A percentile compares a stretch with the other conserved stretches of the same genome.
phyloP scores from a whole-genome alignment of 2,888 invertebrate genomes.

The Hymenopus coronatus region DNA sequence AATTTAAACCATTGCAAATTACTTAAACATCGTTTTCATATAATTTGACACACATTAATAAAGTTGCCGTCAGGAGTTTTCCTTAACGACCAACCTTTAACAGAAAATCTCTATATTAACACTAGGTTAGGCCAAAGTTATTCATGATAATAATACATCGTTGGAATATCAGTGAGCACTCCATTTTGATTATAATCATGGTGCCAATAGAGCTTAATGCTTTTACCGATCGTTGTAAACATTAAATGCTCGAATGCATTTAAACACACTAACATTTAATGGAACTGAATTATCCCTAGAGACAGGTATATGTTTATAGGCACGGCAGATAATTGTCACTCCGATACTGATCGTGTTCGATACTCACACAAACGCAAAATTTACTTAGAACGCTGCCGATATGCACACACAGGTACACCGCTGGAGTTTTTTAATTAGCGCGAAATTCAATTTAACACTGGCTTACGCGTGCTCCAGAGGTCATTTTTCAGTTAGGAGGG shows the following conservation, averaged over 20 bases:
- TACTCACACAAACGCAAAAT: not conserved
- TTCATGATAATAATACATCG: no score
- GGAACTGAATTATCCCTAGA: not conserved
- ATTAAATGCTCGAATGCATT: not conserved
- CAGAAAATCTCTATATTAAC: no score
- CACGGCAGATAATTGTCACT: not conserved
- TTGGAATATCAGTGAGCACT: no score
- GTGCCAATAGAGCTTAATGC: not conserved
- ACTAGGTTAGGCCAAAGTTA: no score
- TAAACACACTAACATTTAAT: not conserved
- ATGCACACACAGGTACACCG: not conserved
- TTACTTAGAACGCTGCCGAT: not conserved
- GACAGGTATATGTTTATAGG: not conserved
- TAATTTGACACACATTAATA: no score
- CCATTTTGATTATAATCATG: not conserved
- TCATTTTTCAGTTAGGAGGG: not conserved
- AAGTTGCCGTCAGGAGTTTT: no score
- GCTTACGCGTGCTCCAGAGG: not conserved
- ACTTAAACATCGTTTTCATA: no score
- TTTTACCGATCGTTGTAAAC: not conserved
- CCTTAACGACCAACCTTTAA: no score
- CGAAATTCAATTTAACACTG: not conserved
- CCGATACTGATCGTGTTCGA: not conserved
- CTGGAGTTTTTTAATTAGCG: not conserved
- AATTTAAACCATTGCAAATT: no score